Percentiles rank a stretch among this genome's conserved stretches.
Evolutionary conservation across 1,140 invertebrate species (phyloP).

Genomic region (Bombus fervidus): DNA sequence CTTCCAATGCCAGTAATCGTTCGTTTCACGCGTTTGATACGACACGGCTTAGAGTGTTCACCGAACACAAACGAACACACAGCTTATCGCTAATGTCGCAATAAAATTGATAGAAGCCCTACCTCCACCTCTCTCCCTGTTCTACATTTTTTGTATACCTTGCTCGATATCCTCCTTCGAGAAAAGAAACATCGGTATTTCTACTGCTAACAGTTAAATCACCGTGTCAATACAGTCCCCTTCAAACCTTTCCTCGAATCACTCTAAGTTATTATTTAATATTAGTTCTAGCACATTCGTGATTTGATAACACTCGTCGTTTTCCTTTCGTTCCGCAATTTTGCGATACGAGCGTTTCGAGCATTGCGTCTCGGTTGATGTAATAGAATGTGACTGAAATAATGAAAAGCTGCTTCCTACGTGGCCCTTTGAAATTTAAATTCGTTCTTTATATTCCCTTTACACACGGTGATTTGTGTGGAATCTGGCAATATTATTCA

Average conservation of each 20-base stretch:
- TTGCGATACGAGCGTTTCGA: not conserved
- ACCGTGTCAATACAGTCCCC: not conserved
- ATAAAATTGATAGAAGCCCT: slow-evolving; percentile 40
- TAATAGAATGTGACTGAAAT: too few species aligned
- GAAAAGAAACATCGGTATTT: not conserved
- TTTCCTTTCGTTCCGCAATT: not conserved
- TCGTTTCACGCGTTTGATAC: slow-evolving; percentile 19
- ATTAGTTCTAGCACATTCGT: not conserved
- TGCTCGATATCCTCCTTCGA: not conserved
- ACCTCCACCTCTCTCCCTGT: not conserved
- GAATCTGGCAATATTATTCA: not conserved
- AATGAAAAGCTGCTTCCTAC: too few species aligned
- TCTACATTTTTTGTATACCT: slow-evolving; percentile 7
- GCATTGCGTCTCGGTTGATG: not conserved
- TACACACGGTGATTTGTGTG: not conserved
- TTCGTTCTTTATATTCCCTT: not conserved
- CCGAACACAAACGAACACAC: not conserved
- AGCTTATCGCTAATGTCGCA: slow-evolving; percentile 40
- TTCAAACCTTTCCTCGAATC: not conserved
- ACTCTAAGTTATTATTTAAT: not conserved
- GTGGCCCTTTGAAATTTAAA: not conserved
- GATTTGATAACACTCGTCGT: not conserved
- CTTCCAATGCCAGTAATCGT: slow-evolving; percentile 21
- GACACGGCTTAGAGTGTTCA: slow-evolving; percentile 10
- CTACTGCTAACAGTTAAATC: not conserved